Conservation (phyloP, 92 coral and sea anemone species). For the Meandrina meandrites region DNA sequence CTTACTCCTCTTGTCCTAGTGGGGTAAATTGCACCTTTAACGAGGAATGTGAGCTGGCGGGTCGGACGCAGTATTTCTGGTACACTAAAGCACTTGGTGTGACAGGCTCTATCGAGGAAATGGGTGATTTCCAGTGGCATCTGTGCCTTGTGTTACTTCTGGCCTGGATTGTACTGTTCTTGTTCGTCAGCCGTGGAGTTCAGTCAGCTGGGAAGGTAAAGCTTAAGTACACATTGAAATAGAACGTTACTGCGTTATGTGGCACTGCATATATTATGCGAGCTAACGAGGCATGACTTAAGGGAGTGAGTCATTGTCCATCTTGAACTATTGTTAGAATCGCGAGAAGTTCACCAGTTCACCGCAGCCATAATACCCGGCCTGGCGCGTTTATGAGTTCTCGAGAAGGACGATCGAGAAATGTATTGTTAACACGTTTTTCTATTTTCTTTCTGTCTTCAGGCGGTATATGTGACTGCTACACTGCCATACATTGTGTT, state of each 20-base stretch:
- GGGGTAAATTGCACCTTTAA: conserved; percentile 40
- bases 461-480: conserved; percentile 88
- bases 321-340: not conserved
- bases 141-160: conserved; percentile 73
- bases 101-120: conserved; percentile 66
- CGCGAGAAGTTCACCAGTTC: not conserved
- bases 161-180: conserved; percentile 80
- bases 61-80: conserved; percentile 89
- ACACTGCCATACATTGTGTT: conserved; percentile 87
- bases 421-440: not conserved
- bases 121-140: conserved; percentile 91
- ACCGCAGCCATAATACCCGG: not conserved
- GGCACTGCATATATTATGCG: not conserved
- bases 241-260: not conserved
- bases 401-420: not conserved
- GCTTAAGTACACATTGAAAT: not conserved
- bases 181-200: conserved; percentile 89
- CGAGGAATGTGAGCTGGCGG: conserved; percentile 80
- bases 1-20: conserved; percentile 72
- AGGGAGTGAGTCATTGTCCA: not conserved
- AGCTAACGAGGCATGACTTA: not conserved
- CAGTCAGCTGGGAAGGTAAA: conserved; percentile 91
- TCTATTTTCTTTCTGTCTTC: not conserved
- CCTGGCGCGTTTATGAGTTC: not conserved
- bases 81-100: conserved; percentile 76